phyloP scores from a whole-genome alignment of 2,113 vertebrate species.

The Semnornis frantzii region DNA sequence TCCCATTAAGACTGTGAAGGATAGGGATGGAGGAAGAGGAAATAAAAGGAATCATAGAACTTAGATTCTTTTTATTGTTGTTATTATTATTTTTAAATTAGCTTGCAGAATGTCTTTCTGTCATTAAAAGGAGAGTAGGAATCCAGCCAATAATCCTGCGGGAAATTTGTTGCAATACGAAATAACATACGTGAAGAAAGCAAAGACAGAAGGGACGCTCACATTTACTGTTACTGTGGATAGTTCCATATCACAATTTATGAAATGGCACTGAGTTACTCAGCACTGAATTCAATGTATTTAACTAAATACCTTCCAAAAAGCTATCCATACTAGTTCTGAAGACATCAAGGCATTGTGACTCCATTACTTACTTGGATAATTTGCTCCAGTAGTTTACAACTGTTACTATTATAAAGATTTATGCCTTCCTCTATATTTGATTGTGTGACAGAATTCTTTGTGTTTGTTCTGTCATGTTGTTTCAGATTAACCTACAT shows the following conservation, averaged over 20 bases:
- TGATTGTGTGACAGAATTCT: background rate
- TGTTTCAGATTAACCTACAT: background rate
- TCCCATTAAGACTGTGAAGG: slow-evolving; percentile 10
- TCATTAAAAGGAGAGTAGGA: background rate
- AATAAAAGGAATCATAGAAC: slow-evolving; percentile 10
- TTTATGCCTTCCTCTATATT: background rate
- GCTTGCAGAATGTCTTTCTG: background rate
- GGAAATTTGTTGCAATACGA: slow-evolving; percentile 31
- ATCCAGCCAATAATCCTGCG: slow-evolving; percentile 9
- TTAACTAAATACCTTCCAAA: slow-evolving; percentile 8
- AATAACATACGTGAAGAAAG: background rate
- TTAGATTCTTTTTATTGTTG: background rate
- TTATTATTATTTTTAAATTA: slow-evolving; percentile 45
- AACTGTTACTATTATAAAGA: background rate
- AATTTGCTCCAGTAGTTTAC: background rate
- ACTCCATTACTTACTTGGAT: background rate
- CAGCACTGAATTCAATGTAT: background rate
- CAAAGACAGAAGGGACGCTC: slow-evolving; percentile 35
- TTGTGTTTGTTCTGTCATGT: background rate
- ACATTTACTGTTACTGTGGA: background rate
- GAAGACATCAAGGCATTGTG: background rate
- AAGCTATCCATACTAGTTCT: background rate
- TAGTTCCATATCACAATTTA: background rate
- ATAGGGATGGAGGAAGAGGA: background rate
- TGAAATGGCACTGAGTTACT: background rate